A percentile compares a stretch with the other conserved stretches of the same genome.
phyloP scores from a whole-genome alignment of 2,113 vertebrate species.

The Anhinga anhinga region DNA sequence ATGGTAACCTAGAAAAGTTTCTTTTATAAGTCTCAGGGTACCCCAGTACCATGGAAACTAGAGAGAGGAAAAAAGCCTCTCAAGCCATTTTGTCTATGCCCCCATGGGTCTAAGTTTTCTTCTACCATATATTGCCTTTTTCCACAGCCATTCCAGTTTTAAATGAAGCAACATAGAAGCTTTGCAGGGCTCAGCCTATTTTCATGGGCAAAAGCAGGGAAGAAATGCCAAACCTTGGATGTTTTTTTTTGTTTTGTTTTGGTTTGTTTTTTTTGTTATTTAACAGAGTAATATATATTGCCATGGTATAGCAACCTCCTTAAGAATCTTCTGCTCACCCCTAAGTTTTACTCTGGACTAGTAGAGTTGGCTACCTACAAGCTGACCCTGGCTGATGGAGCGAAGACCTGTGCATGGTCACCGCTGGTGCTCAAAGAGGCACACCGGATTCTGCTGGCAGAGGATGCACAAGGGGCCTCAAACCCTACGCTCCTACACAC shows the following conservation, averaged over 20 bases:
- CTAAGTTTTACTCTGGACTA: neutral
- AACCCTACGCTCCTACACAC: rapidly evolving
- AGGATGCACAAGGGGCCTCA: neutral
- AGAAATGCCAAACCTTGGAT: neutral
- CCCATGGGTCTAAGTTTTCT: neutral
- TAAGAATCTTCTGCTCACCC: neutral
- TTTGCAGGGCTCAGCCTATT: neutral
- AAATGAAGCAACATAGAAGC: neutral
- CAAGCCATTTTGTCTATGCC: neutral
- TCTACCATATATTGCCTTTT: neutral
- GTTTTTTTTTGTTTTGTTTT: too few species aligned
- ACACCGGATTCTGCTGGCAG: neutral
- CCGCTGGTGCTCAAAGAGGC: rapidly evolving
- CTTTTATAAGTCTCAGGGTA: neutral
- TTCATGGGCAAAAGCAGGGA: neutral
- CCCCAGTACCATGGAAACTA: neutral
- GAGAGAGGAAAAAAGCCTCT: neutral
- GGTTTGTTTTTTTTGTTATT: neutral
- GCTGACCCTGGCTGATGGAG: neutral
- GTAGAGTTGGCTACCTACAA: neutral
- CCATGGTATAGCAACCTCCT: neutral
- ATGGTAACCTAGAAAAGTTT: neutral
- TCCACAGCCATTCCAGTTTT: neutral
- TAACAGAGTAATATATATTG: neutral
- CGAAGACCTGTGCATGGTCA: rapidly evolving